These are phyloP conservation scores for Branchellion lobata DNA, from an alignment of 2,888 invertebrate genomes.

Conservation along the genomic window DNA sequence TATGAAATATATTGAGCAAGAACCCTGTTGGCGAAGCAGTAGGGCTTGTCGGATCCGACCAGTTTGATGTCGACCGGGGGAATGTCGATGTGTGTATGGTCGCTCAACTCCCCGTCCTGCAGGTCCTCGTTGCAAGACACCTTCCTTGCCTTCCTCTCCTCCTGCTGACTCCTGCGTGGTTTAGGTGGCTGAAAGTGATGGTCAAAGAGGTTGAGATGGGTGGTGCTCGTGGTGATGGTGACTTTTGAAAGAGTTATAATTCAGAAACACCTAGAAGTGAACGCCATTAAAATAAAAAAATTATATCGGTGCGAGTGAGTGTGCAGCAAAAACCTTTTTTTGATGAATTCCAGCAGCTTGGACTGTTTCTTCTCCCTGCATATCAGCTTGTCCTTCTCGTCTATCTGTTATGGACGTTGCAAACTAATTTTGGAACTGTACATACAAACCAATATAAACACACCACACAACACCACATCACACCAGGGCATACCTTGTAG, in stretches of 20 bases:
- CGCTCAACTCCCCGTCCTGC: neutral
- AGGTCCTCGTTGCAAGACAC: neutral
- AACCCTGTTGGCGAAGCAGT: neutral
- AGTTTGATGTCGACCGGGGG: neutral
- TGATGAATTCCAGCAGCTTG: neutral
- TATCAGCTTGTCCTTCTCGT: slow-evolving; percentile 4
- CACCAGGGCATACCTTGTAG: neutral
- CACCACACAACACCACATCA: too few relatives aligned
- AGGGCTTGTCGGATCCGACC: neutral
- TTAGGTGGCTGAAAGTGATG: too few relatives aligned
- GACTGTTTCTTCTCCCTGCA: neutral
- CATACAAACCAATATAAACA: too few relatives aligned
- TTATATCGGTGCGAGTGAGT: neutral
- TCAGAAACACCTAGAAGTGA: too few relatives aligned
- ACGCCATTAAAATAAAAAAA: too few relatives aligned
- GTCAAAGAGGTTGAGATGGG: too few relatives aligned
- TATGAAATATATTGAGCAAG: too few relatives aligned
- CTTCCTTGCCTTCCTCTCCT: neutral
- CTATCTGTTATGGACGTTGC: too few relatives aligned
- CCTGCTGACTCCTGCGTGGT: neutral
- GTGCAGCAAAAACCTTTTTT: neutral
- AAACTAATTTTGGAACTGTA: too few relatives aligned
- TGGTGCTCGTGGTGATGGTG: too few relatives aligned
- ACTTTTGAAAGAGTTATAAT: too few relatives aligned
- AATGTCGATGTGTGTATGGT: neutral